Evolutionary conservation across 1,140 invertebrate genomes (phyloP), one percentile per base, ranked within the genome.

Genomic region (Panulirus ornatus): DNA sequence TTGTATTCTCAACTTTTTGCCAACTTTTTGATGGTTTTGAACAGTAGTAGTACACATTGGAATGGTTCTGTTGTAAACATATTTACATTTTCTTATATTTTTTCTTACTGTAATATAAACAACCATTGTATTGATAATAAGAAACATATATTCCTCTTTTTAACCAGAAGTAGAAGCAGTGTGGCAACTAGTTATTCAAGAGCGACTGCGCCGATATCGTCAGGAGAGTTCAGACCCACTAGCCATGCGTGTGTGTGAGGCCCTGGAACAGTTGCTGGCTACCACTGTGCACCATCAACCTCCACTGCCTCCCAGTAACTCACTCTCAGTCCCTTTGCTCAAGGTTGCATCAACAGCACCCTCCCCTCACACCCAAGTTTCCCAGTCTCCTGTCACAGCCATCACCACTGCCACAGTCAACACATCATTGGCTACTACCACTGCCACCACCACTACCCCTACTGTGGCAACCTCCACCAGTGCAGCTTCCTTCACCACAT

Each of bases 181-280:
- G 27, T 89, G 88, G 88, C 88, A 89, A 27, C 27, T 89, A 51
- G 88, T 89, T 16, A 70, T 89, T 14, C 88, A 89, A 47, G 88
- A 89, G 38, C 42, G 88, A 22, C 71, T 89, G 14, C 78, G 88
- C 11, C 54, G 88, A 8, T 89, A 89, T 30, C 88, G 88, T 11
- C 78, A 89, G 34, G 88, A 89, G 36, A 89, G 88, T 38, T 75
- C 70, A 30, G 88, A 89, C 79, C 88, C 88, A 16, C 30, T 89
- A 70, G 88, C 76, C 1, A 42, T 73, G 66, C 70, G 81, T 54
- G 79, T 89, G 19, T 89, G 88, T 83, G 88, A 89, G 71, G 88
- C 88, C 9, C 47, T 89, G 11, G 88, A 89, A 51, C 88, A 89
- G 79, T 36, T 89, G 36, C 58, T 89, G 47, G 71, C 88, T 5